Percentiles rank a stretch among this genome's conserved stretches.
Evolutionary conservation across 2,888 invertebrate genomes (phyloP).

Genomic region (Erebia ligea): DNA sequence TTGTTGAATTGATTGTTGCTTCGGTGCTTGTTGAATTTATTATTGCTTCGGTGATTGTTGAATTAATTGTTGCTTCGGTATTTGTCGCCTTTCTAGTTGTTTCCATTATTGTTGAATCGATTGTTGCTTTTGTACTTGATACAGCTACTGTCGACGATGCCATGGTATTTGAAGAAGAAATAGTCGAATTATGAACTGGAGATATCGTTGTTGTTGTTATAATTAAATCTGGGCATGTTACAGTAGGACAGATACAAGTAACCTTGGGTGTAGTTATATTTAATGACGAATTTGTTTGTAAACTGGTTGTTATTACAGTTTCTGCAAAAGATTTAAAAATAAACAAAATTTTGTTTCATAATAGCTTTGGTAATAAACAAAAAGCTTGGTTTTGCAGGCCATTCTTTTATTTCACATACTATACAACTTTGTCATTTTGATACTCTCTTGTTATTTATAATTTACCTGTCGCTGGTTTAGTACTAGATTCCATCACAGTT

Average conservation of each 20-base stretch:
- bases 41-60: conserved; percentile 2
- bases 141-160: conserved; percentile 16
- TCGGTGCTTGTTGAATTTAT: neutral
- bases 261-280: neutral
- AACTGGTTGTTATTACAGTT: neutral
- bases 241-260: conserved; percentile 8
- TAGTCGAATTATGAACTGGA: neutral
- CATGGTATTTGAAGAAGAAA: neutral
- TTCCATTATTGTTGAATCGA: neutral
- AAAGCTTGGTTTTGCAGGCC: neutral
- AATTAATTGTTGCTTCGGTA: neutral
- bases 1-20: neutral
- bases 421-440: neutral
- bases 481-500: neutral
- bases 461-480: conserved; percentile 12
- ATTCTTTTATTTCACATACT: neutral
- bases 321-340: conserved; percentile 10
- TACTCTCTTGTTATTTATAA: neutral
- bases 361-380: too few relatives aligned
- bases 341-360: neutral
- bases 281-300: neutral
- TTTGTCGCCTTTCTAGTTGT: neutral
- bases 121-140: conserved; percentile 11
- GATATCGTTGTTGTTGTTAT: conserved; percentile 8
- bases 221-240: conserved; percentile 8